phyloP scores from a whole-genome alignment of 2,797 vertebrate genomes.

The Acanthopagrus latus region DNA sequence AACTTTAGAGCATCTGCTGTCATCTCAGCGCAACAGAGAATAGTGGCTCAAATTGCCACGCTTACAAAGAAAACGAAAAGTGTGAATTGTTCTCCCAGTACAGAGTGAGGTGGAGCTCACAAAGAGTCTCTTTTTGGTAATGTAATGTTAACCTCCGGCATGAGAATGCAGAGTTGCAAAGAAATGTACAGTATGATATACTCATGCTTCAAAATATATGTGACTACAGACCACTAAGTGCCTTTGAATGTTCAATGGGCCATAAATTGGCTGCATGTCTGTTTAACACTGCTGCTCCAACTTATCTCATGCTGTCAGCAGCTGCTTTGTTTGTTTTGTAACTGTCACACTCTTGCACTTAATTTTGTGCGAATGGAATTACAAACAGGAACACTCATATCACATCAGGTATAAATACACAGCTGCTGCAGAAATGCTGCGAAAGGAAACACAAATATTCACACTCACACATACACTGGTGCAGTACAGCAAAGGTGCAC shows the following conservation, averaged over 20 bases:
- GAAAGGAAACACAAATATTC: constrained; percentile 1
- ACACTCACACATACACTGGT: background rate
- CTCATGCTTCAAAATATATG: background rate
- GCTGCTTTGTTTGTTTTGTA: background rate
- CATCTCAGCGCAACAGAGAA: background rate
- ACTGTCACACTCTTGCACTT: constrained; percentile 1
- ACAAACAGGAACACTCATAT: constrained; percentile 3
- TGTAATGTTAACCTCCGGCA: background rate
- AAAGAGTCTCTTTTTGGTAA: background rate
- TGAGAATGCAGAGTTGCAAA: background rate
- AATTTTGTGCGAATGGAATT: constrained; percentile 5
- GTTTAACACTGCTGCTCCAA: background rate
- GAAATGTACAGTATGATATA: background rate
- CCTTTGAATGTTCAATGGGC: background rate
- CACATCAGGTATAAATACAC: constrained; percentile 3
- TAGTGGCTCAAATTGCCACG: background rate
- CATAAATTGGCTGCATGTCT: background rate
- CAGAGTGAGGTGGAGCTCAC: background rate
- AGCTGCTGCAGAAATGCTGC: background rate
- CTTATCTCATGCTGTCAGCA: constrained; percentile 10
- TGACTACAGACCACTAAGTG: background rate
- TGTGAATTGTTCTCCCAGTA: too few relatives aligned
- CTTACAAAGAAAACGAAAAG: too few relatives aligned
- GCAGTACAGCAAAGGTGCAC: background rate
- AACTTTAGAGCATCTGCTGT: background rate